A percentile compares a stretch with the other conserved stretches of the same genome.
phyloP scores from a whole-genome alignment of 2,888 invertebrate genomes.

The Eilema depressum region DNA sequence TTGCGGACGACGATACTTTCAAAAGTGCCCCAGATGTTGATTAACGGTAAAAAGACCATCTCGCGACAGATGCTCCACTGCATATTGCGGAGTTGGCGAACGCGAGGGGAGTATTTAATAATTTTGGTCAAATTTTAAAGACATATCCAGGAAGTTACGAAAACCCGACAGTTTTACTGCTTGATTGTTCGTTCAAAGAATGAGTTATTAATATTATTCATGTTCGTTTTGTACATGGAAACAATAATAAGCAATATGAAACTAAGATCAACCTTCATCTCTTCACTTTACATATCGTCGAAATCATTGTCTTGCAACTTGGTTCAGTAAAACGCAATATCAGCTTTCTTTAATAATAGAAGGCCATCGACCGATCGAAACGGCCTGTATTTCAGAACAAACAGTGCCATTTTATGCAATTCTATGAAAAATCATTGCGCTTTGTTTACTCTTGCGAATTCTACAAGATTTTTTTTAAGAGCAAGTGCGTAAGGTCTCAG shows the following conservation, averaged over 20 bases:
- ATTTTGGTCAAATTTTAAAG: constrained; percentile 17
- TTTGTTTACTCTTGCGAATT: constrained; percentile 35
- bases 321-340: constrained; percentile 20
- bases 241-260: constrained; percentile 2
- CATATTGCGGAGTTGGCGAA: constrained; percentile 60
- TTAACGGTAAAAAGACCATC: constrained; percentile 81
- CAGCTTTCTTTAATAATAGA: constrained; percentile 27
- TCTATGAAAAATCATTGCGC: constrained; percentile 23
- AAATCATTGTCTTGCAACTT: constrained; percentile 12
- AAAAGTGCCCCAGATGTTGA: constrained; percentile 85
- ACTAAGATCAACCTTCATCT: neutral
- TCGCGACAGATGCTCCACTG: constrained; percentile 77
- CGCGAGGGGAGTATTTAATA: constrained; percentile 47
- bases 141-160: constrained; percentile 18
- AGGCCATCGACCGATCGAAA: constrained; percentile 19
- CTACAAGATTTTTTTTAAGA: constrained; percentile 25
- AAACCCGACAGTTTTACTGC: constrained; percentile 8
- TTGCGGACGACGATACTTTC: constrained; percentile 75
- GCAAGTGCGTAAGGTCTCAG: neutral
- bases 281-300: neutral
- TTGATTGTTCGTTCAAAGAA: constrained; percentile 20
- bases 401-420: constrained; percentile 25
- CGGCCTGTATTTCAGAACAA: constrained; percentile 25
- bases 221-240: neutral
- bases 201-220: constrained; percentile 1